Conservation (phyloP, 2,797 vertebrate species). For the Serranus cabrilla region DNA sequence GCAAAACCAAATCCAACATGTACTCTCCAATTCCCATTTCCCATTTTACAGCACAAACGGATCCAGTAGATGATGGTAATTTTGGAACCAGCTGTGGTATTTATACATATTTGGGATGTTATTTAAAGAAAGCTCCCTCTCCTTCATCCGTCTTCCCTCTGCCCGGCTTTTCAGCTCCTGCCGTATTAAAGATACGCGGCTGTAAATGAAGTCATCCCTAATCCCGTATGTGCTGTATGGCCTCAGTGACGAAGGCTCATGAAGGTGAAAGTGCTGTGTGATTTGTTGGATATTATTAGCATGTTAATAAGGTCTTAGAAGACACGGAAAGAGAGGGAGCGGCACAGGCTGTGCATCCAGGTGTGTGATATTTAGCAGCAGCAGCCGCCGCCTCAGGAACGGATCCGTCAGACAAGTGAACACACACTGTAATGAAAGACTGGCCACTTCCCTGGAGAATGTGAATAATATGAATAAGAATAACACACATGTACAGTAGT, state of each 20-base stretch:
- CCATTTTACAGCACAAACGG: slow-evolving; percentile 15
- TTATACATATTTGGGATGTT: slow-evolving; percentile 42
- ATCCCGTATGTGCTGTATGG: slow-evolving; percentile 49
- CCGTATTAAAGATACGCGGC: slow-evolving; percentile 32
- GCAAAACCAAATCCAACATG: not conserved
- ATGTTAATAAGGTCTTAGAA: slow-evolving; percentile 59
- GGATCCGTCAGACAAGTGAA: slow-evolving; percentile 66
- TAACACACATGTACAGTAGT: slow-evolving; percentile 63
- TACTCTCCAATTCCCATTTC: not conserved
- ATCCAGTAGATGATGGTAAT: slow-evolving; percentile 8
- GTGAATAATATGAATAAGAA: slow-evolving; percentile 69
- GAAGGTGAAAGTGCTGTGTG: slow-evolving; percentile 62
- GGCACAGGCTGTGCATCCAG: slow-evolving; percentile 70
- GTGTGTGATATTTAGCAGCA: slow-evolving; percentile 77
- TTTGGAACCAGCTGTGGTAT: slow-evolving; percentile 32
- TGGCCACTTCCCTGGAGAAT: slow-evolving; percentile 64
- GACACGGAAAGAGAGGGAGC: slow-evolving; percentile 42
- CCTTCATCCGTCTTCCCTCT: slow-evolving; percentile 38
- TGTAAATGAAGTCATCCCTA: slow-evolving; percentile 64
- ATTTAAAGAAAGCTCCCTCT: slow-evolving; percentile 42
- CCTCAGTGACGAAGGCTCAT: slow-evolving; percentile 52
- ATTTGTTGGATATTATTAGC: slow-evolving; percentile 71
- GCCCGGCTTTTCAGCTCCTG: slow-evolving; percentile 46
- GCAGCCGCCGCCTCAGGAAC: slow-evolving; percentile 62
- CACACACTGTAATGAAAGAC: slow-evolving; percentile 61